phyloP scores from a whole-genome alignment of 2,888 invertebrate genomes.

The Mellilla xanthometata region DNA sequence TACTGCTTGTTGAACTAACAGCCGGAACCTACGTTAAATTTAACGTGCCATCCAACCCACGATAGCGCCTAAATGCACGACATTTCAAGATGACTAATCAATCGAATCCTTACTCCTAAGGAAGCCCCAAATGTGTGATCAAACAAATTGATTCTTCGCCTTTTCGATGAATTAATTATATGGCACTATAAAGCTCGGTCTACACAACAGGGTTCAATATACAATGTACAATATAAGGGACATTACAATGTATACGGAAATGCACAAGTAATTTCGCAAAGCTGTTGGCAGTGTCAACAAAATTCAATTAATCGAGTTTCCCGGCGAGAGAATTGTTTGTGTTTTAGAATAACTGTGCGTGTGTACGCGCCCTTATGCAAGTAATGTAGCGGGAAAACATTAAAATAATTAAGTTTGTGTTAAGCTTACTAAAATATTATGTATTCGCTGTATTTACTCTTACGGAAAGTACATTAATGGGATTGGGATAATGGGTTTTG shows the following conservation, averaged over 20 bases:
- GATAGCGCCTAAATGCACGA: no score
- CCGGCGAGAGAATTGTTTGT: conserved; percentile 36
- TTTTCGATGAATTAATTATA: conserved; percentile 9
- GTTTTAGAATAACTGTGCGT: conserved; percentile 23
- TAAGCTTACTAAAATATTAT: background rate
- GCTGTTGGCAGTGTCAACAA: conserved; percentile 62
- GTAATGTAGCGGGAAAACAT: background rate
- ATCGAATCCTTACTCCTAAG: conserved; percentile 7
- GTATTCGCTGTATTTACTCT: no score
- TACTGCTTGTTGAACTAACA: no score
- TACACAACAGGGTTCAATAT: conserved; percentile 1
- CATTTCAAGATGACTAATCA: conserved; percentile 2
- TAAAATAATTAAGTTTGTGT: background rate
- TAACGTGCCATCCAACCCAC: no score
- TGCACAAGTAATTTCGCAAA: conserved; percentile 59
- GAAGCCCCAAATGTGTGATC: conserved; percentile 51
- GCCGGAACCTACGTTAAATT: no score
- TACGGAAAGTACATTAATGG: no score
- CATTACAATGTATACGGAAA: conserved; percentile 38
- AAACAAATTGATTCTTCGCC: conserved; percentile 51
- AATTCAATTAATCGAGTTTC: conserved; percentile 58
- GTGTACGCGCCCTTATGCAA: conserved; percentile 9
- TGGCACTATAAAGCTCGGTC: background rate
- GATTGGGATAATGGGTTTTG: no score
- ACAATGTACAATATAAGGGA: background rate